Evolutionary conservation across 64 coral and sea anemone species (phyloP).

Genomic region (Pachyseris speciosa): DNA sequence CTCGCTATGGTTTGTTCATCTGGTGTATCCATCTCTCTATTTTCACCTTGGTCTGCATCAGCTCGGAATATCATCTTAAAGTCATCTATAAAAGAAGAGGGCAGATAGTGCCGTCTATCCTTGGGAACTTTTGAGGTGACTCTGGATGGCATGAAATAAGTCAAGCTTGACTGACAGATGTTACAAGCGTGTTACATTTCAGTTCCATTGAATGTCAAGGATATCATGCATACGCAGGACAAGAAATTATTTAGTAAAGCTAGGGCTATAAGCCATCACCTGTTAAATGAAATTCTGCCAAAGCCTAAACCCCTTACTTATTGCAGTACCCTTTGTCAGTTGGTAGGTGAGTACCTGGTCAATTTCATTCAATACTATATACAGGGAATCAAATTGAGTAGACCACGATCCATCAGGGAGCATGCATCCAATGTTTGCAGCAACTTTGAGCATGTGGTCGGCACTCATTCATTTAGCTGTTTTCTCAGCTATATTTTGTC

Average conservation of each 20-base stretch:
- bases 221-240: too few relatives aligned
- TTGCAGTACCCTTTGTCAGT: conserved; percentile 19
- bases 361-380: background rate
- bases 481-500: background rate
- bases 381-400: conserved; percentile 17
- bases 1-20: background rate
- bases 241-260: too few relatives aligned
- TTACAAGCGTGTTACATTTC: too few relatives aligned
- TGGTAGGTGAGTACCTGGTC: conserved; percentile 12
- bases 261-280: too few relatives aligned
- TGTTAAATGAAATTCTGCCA: too few relatives aligned
- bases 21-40: conserved; percentile 17
- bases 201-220: too few relatives aligned
- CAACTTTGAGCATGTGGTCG: conserved; percentile 32
- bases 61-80: background rate
- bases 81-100: background rate
- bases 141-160: conserved; percentile 67
- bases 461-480: conserved; percentile 26
- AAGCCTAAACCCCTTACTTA: too few relatives aligned
- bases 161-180: conserved; percentile 49
- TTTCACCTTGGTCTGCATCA: conserved; percentile 26
- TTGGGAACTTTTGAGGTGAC: conserved; percentile 12
- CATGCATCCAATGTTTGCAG: conserved; percentile 36
- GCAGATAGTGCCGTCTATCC: background rate
- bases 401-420: conserved; percentile 8